Conservation (phyloP, 2,113 vertebrate genomes). For the Cynopterus brachyotis region DNA sequence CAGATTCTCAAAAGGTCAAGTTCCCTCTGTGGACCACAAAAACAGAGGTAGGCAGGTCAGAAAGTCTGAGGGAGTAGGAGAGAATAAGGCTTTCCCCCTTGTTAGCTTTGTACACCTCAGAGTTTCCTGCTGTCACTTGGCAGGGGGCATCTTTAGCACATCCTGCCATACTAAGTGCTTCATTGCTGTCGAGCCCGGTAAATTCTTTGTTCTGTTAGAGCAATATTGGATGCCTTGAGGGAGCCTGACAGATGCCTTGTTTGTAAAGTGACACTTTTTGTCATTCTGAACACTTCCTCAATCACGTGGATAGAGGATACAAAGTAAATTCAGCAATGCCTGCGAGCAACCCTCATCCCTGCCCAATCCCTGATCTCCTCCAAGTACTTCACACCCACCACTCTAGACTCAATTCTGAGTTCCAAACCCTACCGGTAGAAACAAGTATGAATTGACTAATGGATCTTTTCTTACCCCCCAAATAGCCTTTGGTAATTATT, state of each 20-base stretch:
- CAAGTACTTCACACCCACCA: not conserved
- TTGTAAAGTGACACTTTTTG: not conserved
- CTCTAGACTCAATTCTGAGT: not conserved
- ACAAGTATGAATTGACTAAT: not conserved
- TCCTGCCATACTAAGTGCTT: too few relatives aligned
- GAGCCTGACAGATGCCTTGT: too few relatives aligned
- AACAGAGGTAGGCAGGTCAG: too few relatives aligned
- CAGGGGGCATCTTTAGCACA: not conserved
- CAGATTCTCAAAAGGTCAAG: not conserved
- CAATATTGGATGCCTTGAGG: not conserved
- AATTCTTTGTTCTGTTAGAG: not conserved
- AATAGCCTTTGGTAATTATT: not conserved
- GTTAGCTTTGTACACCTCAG: not conserved
- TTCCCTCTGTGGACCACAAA: not conserved
- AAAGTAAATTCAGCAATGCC: not conserved
- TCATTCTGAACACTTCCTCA: not conserved
- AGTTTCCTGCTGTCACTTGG: not conserved
- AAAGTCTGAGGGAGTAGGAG: not conserved
- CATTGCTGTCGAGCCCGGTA: not conserved
- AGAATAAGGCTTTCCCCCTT: not conserved
- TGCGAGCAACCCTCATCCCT: accelerated
- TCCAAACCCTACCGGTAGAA: not conserved
- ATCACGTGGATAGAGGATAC: too few relatives aligned
- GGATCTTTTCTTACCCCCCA: not conserved
- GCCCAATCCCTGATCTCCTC: not conserved